Evolutionary conservation across 2,113 vertebrate genomes (phyloP).

Genomic region (Callionymus lyra): DNA sequence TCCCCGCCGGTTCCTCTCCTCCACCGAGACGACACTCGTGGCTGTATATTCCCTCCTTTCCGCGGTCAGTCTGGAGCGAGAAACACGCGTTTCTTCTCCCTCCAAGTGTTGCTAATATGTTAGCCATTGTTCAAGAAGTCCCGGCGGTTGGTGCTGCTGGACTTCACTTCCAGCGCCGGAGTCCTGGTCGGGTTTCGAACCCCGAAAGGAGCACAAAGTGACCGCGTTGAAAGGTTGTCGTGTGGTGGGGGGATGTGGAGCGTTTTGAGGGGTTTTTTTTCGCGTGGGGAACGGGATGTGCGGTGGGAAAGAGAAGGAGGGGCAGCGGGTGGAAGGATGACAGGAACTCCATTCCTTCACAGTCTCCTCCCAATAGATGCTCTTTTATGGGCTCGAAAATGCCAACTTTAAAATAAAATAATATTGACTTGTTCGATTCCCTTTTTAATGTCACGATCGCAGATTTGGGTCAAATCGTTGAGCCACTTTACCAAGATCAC

Average conservation of each 20-base stretch:
- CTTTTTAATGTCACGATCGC: no score
- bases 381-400: constrained; percentile 25
- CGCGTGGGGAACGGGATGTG: constrained; percentile 26
- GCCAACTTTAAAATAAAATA: no score
- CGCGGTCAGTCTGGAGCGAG: constrained; percentile 22
- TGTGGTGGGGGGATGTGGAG: constrained; percentile 13
- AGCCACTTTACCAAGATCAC: no score
- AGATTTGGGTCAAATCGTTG: no score
- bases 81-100: constrained; percentile 35
- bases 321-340: constrained; percentile 32
- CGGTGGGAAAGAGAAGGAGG: constrained; percentile 16
- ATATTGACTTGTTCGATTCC: no score
- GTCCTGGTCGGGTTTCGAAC: constrained; percentile 19
- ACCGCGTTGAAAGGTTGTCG: constrained; percentile 30
- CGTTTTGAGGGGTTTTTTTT: constrained; percentile 29
- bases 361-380: constrained; percentile 55
- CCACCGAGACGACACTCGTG: no score
- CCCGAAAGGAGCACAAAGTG: constrained; percentile 16
- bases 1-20: not conserved
- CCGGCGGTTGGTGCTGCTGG: constrained; percentile 27
- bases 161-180: constrained; percentile 17
- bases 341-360: constrained; percentile 48
- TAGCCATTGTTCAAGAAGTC: constrained; percentile 49
- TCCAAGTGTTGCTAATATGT: constrained; percentile 39
- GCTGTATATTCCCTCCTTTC: no score